Conservation (phyloP, 2,888 invertebrate species). For the Horisme vitalbata region DNA sequence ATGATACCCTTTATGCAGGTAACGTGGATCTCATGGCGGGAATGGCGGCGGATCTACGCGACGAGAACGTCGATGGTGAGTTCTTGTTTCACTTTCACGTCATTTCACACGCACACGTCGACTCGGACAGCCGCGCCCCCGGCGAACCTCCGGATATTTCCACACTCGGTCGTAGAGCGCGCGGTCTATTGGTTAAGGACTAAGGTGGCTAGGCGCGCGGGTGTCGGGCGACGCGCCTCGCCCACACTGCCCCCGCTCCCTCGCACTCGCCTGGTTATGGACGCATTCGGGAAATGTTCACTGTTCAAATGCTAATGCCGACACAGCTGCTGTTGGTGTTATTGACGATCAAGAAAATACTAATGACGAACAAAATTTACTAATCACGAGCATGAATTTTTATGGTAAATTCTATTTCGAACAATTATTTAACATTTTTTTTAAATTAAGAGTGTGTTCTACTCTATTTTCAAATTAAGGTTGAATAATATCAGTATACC, state of each 20-base stretch:
- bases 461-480: no score
- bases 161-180: slow-evolving; percentile 51
- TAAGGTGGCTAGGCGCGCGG: slow-evolving; percentile 76
- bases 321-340: background rate
- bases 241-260: slow-evolving; percentile 40
- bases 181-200: slow-evolving; percentile 46
- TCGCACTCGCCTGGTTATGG: slow-evolving; percentile 30
- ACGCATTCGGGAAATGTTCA: slow-evolving; percentile 22
- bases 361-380: no score
- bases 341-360: no score
- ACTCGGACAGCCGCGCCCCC: slow-evolving; percentile 83
- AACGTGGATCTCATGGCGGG: slow-evolving; percentile 77
- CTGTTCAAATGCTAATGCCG: slow-evolving; percentile 13
- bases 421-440: no score
- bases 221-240: slow-evolving; percentile 66
- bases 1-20: slow-evolving; percentile 51
- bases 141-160: slow-evolving; percentile 64
- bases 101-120: slow-evolving; percentile 79
- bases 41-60: slow-evolving; percentile 69
- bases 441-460: no score
- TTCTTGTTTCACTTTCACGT: slow-evolving; percentile 61
- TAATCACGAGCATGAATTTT: no score
- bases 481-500: no score
- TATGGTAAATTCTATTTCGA: no score
- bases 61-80: slow-evolving; percentile 77